Evolutionary conservation across 2,888 invertebrate genomes (phyloP), one percentile per base, ranked within the genome.

Genomic region (Bibio marci): DNA sequence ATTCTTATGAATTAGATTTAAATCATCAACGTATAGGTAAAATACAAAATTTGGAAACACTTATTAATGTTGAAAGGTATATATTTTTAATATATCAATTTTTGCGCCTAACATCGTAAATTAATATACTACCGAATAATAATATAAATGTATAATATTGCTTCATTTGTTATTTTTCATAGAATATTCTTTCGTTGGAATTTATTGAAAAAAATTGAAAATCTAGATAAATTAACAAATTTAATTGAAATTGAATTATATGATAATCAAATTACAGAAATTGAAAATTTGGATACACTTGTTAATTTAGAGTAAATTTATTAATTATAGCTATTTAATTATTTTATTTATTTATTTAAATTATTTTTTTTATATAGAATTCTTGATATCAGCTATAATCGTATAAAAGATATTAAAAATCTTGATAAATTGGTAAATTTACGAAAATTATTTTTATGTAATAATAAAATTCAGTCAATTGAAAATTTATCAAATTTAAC

Each of bases 381-480:
- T 44, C 65, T 98, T 45, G 98, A 99, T 62, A 59, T 99, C 32
- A 95, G 97, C 4, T 97, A 94, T 61, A 98, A 98, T 63, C 76
- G 94, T 41, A 74, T 97, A 31, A 77, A 74, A 48, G 80, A 82
- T 56, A 85, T 97, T 40, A 74, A 80, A 52, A 88, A 88, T 38
- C 59, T 97, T 45, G 75, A 77, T 2, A 72, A 72, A 39, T 63
- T 95, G 46, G 50, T 60, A 4, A 86, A 82, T 38, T 58, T 97
- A 43, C 71, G 79, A 52, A 91, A 86, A 53, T 61, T 97, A 4
- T 97, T 74, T 58, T 64, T 97, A 27, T 83, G 88, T 41, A 83
- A 91, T 5, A 97, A 97, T 59, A 87, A 80, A 64, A 81, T 97
- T 25, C 57, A 66, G 0, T 76, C 78, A 55, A 91, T 97, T 43